phyloP scores from a whole-genome alignment of 2,113 vertebrate genomes.

The Dryoscopus gambensis region DNA sequence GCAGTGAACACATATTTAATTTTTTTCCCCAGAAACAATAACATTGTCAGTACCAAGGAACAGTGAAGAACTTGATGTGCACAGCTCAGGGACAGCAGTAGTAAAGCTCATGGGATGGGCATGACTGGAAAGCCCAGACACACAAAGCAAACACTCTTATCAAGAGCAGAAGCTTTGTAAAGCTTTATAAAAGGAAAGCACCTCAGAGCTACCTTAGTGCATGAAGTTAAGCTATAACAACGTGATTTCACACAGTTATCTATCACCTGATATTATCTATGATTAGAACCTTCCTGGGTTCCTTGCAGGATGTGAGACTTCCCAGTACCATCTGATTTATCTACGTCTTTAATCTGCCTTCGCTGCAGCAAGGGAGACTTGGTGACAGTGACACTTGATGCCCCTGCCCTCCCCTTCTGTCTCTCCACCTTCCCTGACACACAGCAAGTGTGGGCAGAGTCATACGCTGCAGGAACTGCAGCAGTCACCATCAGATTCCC shows the following conservation, averaged over 20 bases:
- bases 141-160: neutral
- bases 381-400: neutral
- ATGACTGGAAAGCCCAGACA: neutral
- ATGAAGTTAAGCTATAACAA: neutral
- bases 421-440: neutral
- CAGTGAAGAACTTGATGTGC: neutral
- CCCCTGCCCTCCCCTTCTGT: neutral
- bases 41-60: neutral
- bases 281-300: neutral
- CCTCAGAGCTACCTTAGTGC: neutral
- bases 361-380: neutral
- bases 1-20: neutral
- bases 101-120: neutral
- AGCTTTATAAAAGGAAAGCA: neutral
- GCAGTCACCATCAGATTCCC: neutral
- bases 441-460: neutral
- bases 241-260: neutral
- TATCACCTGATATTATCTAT: too few species aligned
- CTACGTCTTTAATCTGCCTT: neutral
- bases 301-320: neutral
- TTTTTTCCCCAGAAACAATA: conserved; percentile 7
- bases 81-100: neutral
- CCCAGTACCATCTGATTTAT: neutral
- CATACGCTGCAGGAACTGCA: rapidly evolving
- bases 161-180: neutral